Base-by-base conservation (phyloP, 2,797 vertebrate species). In the Clarias platycephalus region DNA sequence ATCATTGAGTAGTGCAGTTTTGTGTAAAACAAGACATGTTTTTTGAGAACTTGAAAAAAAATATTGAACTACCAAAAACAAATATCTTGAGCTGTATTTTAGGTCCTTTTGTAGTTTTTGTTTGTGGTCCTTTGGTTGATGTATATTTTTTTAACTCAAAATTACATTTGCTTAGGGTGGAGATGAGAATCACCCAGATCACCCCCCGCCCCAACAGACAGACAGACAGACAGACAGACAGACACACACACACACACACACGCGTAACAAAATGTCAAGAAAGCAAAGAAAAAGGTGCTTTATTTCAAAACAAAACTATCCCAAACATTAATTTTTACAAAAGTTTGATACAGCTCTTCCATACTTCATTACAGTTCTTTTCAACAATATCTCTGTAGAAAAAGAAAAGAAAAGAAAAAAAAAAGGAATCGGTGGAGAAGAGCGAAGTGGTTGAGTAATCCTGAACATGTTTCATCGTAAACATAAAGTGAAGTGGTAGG, bases 231-330 rank as follows among this genome's bases (percentile, higher is more conserved):
- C n/a, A n/a, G n/a, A n/a, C n/a, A n/a, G n/a, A n/a, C 37, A 37
- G 3, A 37, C 31, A 18, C 18, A 62, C 37, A 3, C 22, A 24
- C 22, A 0, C 13, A 26, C 28, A n/a, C 10, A 77, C 13, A n/a
- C 20, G 53, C 84, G 26, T 34, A 60, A 49, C 40, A 84, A 87
- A 84, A 78, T 49, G 68, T 49, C 57, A 62, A 70, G 60, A 82
- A 49, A 24, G 93, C 91, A 92, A 92, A 92, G 92, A 92, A 94
- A 93, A 95, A 95, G 93, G 95, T 95, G 95, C 95, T 95, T 95
- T 95, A 95, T 95, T 89, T 95, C 85, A 93, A 90, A 89, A 93
- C 92, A 91, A 89, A 92, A 28, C 90, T 90, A 90, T 94, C 87
- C 91, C 90, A 90, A 92, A 89, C 44, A 71, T 71, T 12, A 81